phyloP scores from a whole-genome alignment of 1,140 invertebrate genomes.

The Mya arenaria region DNA sequence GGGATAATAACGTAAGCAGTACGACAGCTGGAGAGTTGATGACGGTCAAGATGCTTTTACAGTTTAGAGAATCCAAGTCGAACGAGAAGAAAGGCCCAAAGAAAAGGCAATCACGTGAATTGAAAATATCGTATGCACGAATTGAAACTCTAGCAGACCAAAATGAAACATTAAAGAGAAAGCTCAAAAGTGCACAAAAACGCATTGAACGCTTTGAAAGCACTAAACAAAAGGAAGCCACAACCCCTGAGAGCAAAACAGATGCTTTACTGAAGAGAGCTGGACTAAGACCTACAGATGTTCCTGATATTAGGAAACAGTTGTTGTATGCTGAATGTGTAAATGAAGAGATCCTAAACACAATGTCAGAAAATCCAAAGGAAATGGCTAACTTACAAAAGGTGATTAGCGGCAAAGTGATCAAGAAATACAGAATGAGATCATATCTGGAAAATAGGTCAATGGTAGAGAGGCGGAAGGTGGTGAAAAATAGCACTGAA shows the following conservation, averaged over 20 bases:
- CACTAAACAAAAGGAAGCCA: neutral
- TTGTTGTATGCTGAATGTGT: neutral
- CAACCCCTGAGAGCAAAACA: neutral
- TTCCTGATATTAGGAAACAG: neutral
- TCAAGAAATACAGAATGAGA: neutral
- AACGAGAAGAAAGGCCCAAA: no score
- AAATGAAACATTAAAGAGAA: no score
- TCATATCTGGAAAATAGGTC: neutral
- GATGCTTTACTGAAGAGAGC: neutral
- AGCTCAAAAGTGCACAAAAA: no score
- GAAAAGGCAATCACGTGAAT: no score
- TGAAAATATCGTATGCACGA: no score
- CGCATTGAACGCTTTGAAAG: neutral
- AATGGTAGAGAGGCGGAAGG: neutral
- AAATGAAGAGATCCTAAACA: neutral
- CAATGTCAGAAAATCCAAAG: neutral
- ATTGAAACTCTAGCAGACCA: no score
- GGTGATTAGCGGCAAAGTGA: neutral
- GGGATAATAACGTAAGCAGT: no score
- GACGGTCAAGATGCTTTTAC: no score
- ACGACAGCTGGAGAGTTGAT: no score
- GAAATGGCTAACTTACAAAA: no score
- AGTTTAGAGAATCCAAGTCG: no score
- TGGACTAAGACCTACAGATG: neutral
- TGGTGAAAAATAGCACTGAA: neutral